A percentile compares a stretch with the other conserved stretches of the same genome.
Conservation (phyloP, 2,888 invertebrate genomes). For the Chelonus formosanus region DNA sequence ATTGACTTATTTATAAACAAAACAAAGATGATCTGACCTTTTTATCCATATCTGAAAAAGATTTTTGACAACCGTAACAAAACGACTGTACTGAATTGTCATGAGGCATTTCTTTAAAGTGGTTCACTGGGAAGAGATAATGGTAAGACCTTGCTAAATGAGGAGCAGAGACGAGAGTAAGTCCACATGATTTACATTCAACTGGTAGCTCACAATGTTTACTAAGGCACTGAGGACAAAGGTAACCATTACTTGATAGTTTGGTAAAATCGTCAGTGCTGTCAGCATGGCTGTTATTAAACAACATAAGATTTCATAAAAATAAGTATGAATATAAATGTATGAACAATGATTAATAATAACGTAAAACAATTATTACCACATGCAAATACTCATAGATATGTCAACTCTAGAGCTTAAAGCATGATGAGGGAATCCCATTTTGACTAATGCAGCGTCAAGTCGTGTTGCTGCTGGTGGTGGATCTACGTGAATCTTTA, state of each 20-base stretch:
- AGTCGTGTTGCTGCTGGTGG: slow-evolving; percentile 77
- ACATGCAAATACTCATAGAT: slow-evolving; percentile 91
- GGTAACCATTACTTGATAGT: slow-evolving; percentile 80
- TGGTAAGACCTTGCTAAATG: slow-evolving; percentile 98
- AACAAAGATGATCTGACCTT: slow-evolving; percentile 68
- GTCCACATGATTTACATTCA: slow-evolving; percentile 94
- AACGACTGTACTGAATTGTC: slow-evolving; percentile 68
- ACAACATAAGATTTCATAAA: slow-evolving; percentile 1
- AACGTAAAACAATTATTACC: slow-evolving; percentile 67
- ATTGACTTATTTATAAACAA: neutral
- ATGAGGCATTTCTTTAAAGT: slow-evolving; percentile 78
- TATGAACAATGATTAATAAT: slow-evolving; percentile 13
- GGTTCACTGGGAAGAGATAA: slow-evolving; percentile 92
- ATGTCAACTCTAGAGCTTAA: slow-evolving; percentile 71
- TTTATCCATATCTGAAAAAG: slow-evolving; percentile 76
- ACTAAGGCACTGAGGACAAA: slow-evolving; percentile 95
- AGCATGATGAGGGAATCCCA: slow-evolving; percentile 93
- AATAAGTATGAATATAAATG: slow-evolving; percentile 14
- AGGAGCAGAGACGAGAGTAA: slow-evolving; percentile 96
- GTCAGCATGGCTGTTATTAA: slow-evolving; percentile 78
- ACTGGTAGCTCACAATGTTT: slow-evolving; percentile 98
- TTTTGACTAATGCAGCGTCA: slow-evolving; percentile 87
- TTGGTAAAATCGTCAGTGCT: slow-evolving; percentile 75
- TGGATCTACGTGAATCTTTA: slow-evolving; percentile 74
- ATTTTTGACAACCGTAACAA: slow-evolving; percentile 81